These are phyloP conservation scores for Muraenolepis orangiensis DNA, from an alignment of 2,797 vertebrate genomes.

Conservation along the genomic window DNA sequence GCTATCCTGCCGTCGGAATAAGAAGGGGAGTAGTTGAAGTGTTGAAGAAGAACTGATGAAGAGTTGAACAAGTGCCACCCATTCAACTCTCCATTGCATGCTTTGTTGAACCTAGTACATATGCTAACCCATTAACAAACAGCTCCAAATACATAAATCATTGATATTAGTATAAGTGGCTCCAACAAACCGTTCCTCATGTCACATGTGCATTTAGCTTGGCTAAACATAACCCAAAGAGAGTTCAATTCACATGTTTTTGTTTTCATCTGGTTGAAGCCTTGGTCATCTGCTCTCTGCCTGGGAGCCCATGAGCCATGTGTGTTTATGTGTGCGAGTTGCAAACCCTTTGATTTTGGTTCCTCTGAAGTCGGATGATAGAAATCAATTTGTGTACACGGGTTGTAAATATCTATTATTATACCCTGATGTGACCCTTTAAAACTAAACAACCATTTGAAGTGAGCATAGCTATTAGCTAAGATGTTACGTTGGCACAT, in stretches of 20 bases:
- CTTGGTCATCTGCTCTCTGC: not conserved
- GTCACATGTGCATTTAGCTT: not conserved
- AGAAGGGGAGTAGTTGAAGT: too few species aligned
- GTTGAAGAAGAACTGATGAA: too few species aligned
- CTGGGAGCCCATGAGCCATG: not conserved
- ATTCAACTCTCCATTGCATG: not conserved
- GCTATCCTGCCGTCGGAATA: too few species aligned
- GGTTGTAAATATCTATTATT: not conserved
- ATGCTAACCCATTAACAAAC: not conserved
- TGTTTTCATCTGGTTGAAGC: not conserved
- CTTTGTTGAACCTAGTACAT: not conserved
- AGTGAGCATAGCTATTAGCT: not conserved
- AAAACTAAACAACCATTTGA: not conserved
- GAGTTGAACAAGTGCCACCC: too few species aligned
- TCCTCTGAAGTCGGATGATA: not conserved
- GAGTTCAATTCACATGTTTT: not conserved
- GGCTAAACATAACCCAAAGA: not conserved
- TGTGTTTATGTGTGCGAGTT: not conserved
- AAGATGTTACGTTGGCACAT: too few species aligned
- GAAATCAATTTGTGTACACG: not conserved
- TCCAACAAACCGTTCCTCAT: not conserved
- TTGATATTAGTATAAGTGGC: not conserved
- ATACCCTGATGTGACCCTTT: not conserved
- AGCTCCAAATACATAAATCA: not conserved
- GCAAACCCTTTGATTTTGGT: not conserved